phyloP scores from a whole-genome alignment of 2,888 invertebrate species.

The Bombylius discolor region DNA sequence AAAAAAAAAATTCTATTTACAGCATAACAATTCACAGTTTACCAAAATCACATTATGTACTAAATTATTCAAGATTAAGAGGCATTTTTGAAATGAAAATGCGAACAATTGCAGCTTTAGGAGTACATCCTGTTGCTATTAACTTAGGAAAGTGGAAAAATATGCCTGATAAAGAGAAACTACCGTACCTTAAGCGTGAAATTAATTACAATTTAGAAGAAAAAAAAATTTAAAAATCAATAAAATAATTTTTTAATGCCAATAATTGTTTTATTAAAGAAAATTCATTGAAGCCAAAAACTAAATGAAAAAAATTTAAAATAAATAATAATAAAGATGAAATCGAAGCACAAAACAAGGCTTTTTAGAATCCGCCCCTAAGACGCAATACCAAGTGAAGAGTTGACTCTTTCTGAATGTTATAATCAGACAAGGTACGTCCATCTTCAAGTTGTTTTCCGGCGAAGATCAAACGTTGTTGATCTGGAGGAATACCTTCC shows the following conservation, averaged over 20 bases:
- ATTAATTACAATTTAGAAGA: neutral
- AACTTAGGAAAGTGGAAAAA: conserved; percentile 4
- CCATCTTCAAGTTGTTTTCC: conserved; percentile 23
- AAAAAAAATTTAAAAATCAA: too few species aligned
- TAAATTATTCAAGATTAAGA: conserved; percentile 6
- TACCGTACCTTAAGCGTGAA: conserved; percentile 8
- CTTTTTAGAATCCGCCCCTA: conserved; percentile 10
- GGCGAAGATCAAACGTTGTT: conserved; percentile 24
- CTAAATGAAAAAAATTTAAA: too few species aligned
- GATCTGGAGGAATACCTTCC: conserved; percentile 24
- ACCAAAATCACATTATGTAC: conserved; percentile 5
- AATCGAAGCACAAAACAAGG: neutral
- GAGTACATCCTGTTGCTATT: neutral
- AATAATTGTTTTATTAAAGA: too few species aligned
- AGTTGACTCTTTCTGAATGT: conserved; percentile 19
- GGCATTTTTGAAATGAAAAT: conserved; percentile 9
- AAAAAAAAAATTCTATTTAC: neutral
- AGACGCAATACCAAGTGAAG: conserved; percentile 18
- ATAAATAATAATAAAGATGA: too few species aligned
- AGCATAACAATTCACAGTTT: conserved; percentile 8
- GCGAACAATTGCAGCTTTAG: conserved; percentile 6
- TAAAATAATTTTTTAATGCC: too few species aligned
- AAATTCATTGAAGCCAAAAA: too few species aligned
- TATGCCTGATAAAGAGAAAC: conserved; percentile 8
- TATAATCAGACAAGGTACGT: conserved; percentile 20